Base-by-base conservation (phyloP, 2,797 vertebrate genomes). In the Lemur catta region DNA sequence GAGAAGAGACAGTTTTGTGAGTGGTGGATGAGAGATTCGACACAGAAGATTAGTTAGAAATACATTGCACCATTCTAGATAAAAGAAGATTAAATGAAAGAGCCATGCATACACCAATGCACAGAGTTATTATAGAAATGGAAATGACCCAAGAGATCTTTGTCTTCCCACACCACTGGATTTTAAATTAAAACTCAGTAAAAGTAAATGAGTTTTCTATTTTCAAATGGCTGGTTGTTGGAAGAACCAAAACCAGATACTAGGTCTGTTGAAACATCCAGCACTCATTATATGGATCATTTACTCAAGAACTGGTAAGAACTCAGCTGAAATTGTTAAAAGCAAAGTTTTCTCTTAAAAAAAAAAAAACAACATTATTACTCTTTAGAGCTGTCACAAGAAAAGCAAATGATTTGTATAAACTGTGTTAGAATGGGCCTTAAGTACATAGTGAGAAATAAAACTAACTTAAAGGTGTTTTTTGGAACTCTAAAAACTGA, bases 121-220 rank as follows among this genome's bases (percentile, higher is more conserved):
- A 75, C 14, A 89, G 9, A 79, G 10, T 41, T n/a, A 59, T 59
- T 59, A 59, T 59, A 95, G 65, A 93, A 84, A 76, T 35, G 2
- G 7, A 72, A 78, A 50, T 74, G 65, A 89, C 24, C 52, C n/a
- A 80, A 69, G 69, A 87, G 50, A 90, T 63, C 26, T 63, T 74
- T 95, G 57, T 63, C 12, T 94, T 74, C 43, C 61, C 71, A 92
- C 26, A 35, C 17, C 72, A 48, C 35, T 65, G 35, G 43, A 57
- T 89, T 94, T 90, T 92, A 96, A 94, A 86, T 94, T 94, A 91
- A 84, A 86, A 59, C 11, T 78, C 85, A 86, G 1, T 67, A 78
- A 35, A 61, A 38, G 10, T 75, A 78, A 94, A 38, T 41, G 20
- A 76, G 30, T 67, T 97, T 97, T 93, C 84, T 76, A 76, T 76